Base-by-base conservation (phyloP, 2,888 invertebrate species). In the Lampropteryx suffumata region DNA sequence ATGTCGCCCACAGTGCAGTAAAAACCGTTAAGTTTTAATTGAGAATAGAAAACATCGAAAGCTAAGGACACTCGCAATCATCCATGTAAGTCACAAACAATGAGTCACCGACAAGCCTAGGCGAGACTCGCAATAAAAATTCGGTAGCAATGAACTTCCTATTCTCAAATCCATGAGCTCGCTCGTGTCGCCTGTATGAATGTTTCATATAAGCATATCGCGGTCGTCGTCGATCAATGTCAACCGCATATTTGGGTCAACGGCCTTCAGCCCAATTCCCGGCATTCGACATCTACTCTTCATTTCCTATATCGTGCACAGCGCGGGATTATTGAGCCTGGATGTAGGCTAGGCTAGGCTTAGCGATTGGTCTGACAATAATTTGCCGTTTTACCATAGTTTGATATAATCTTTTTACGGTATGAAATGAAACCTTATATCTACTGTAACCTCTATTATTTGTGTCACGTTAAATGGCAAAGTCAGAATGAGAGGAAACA, bases 241-340 rank as follows among this genome's bases (percentile, higher is more conserved):
- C 88, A 88, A 80, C 84, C 82, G 81, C 84, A 86, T 87, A 89
- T 88, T 84, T 89, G 72, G 88, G 88, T 89, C 87, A 87, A 82
- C 86, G 86, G 75, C 86, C 84, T 82, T 75, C 79, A 75, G 69
- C 76, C 81, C 79, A 82, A 86, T 84, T 85, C 84, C 84, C 79
- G 75, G 81, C 73, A 76, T 74, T 49, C 49, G 57, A 34, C 71
- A 67, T 65, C 71, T 73, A 76, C 79, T 79, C 77, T 76, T 81
- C 78, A 79, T 82, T 84, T 80, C 81, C 83, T 78, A 71, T 75
- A 72, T 69, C 69, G 71, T 70, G 72, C 72, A 65, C 67, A 43
- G 69, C 67, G 64, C 67, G 64, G 62, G 58, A 67, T 76, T 52
- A 50, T 62, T 56, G 50, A 43, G 39, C 12, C 42, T 45, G 45